Evolutionary conservation across 2,113 vertebrate species (phyloP), one percentile per base, ranked within the genome.

Genomic region (Microcebus ravelobensis): DNA sequence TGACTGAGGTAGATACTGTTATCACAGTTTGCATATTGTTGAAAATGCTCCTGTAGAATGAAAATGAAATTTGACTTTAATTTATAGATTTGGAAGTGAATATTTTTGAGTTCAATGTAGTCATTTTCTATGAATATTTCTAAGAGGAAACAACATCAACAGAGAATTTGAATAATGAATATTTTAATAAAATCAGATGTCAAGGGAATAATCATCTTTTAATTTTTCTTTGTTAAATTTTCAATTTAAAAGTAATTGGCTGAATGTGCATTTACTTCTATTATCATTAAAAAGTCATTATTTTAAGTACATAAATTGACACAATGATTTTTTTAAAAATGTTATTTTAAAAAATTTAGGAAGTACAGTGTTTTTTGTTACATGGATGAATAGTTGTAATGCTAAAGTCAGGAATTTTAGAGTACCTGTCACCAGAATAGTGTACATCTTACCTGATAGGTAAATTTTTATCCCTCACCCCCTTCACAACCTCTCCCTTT

Each of bases 181-280:
- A 70, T 68, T 2, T 18, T 55, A 55, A 18, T 18, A 80, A 83
- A 57, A 76, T 90, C 73, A 83, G 68, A 94, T 55, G 27, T 85
- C 57, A 74, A 79, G 57, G 39, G 29, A 57, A 90, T 94, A 80
- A 90, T 80, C 23, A 63, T 61, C 68, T 48, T 85, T 85, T 74
- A 67, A 94, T 87, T 77, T 77, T 76, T 93, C 79, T 92, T 96
- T 85, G 92, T 97, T 90, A 96, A 90, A 90, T 8, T 81, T 93
- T 86, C 80, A 94, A 74, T 95, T 80, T 74, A 87, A 80, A 95
- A 85, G 59, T 83, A 50, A 57, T 68, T 87, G 57, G 20, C 20
- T 76, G 45, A 76, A 55, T 86, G 74, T 27, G 59, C 9, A 67
- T 91, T 89, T 67, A 34, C 23, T 91, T 76, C 29, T 74, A 59